Conservation (phyloP, 1,140 invertebrate species). For the Ceratosolen solmsi region DNA sequence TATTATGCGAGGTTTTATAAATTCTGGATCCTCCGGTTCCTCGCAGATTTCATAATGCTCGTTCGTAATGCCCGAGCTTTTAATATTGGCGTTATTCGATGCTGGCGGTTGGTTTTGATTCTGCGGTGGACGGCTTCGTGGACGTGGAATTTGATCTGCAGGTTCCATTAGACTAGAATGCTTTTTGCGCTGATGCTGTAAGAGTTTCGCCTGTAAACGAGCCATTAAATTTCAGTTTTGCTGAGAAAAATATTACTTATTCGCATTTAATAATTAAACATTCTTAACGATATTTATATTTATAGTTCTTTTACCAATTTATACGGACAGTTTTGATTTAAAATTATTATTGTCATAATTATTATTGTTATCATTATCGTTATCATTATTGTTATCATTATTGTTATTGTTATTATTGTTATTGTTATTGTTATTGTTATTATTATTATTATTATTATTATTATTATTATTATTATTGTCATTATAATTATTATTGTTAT, state of each 20-base stretch:
- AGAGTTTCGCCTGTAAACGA: conserved; percentile 78
- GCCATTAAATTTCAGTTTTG: background rate
- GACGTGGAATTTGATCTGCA: conserved; percentile 68
- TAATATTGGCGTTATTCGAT: conserved; percentile 44
- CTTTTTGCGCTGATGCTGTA: conserved; percentile 87
- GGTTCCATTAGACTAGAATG: conserved; percentile 75
- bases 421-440: no score
- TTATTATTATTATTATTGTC: no score
- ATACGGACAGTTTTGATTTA: no score
- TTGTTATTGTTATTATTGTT: no score
- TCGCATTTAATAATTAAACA: background rate
- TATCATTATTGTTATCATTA: no score
- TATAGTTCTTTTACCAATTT: background rate
- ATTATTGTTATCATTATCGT: no score
- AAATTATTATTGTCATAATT: background rate
- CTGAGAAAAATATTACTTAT: no score
- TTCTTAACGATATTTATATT: background rate
- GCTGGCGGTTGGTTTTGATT: conserved; percentile 64
- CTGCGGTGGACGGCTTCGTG: conserved; percentile 65
- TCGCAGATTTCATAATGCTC: background rate
- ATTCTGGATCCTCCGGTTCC: conserved; percentile 54
- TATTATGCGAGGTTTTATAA: conserved; percentile 28
- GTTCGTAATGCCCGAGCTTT: background rate
- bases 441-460: no score
- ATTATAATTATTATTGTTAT: no score